Conservation (phyloP, 2,888 invertebrate genomes). For the Andrena hattorfiana region DNA sequence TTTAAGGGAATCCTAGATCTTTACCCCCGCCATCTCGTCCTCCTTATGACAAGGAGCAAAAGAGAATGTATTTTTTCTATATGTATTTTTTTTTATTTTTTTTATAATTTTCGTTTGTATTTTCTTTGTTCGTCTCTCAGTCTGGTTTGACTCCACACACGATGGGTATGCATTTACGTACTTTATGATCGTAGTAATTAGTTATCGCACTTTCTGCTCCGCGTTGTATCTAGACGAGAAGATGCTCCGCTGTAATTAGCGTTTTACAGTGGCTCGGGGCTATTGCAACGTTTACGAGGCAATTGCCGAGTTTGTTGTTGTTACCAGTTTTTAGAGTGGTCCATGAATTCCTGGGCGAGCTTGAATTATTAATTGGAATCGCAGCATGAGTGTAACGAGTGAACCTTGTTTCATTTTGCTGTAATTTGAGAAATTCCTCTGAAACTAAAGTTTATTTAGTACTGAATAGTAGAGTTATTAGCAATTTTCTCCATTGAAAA, state of each 20-base stretch:
- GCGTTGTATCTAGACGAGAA: neutral
- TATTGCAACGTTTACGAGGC: neutral
- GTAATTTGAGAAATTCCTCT: neutral
- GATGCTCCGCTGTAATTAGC: constrained; percentile 32
- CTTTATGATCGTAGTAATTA: constrained; percentile 34
- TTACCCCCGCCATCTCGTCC: constrained; percentile 51
- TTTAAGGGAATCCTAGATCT: constrained; percentile 44
- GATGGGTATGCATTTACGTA: constrained; percentile 40
- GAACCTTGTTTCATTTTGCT: neutral
- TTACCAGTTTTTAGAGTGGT: constrained; percentile 2
- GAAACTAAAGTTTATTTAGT: no score
- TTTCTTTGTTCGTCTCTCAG: neutral
- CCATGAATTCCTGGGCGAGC: constrained; percentile 28
- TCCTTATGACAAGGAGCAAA: constrained; percentile 55
- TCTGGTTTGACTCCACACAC: neutral
- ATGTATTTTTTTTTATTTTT: neutral
- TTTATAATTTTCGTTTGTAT: neutral
- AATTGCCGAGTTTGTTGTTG: constrained; percentile 15
- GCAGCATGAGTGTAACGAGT: neutral
- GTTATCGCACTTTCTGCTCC: constrained; percentile 10
- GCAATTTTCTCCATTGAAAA: no score
- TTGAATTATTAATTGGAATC: neutral
- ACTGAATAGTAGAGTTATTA: no score
- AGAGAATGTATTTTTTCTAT: constrained; percentile 49
- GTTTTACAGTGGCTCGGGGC: constrained; percentile 33